Conservation (phyloP, 2,888 invertebrate species). For the Phengaris alcon region DNA sequence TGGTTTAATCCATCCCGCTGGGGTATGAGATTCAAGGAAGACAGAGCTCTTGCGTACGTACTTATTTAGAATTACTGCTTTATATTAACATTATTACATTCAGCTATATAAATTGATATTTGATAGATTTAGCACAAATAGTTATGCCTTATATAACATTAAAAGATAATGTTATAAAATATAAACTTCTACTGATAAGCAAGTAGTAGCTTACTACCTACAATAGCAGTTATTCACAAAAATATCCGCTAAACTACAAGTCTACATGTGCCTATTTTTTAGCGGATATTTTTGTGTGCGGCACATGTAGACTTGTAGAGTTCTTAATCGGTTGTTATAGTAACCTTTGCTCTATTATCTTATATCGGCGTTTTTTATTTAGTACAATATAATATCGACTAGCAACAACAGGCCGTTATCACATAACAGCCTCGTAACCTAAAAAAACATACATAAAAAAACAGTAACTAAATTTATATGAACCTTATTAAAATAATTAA, state of each 20-base stretch:
- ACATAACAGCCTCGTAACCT: constrained; percentile 72
- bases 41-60: too few relatives aligned
- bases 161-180: neutral
- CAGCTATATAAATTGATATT: neutral
- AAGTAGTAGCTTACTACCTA: neutral
- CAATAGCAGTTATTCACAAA: neutral
- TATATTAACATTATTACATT: too few relatives aligned
- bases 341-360: constrained; percentile 75
- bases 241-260: neutral
- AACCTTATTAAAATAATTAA: neutral
- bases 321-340: constrained; percentile 68
- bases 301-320: constrained; percentile 28
- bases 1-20: too few relatives aligned
- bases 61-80: too few relatives aligned
- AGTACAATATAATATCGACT: constrained; percentile 56
- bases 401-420: constrained; percentile 66
- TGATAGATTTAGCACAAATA: neutral
- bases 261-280: too few relatives aligned
- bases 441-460: constrained; percentile 54
- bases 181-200: neutral
- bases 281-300: too few relatives aligned
- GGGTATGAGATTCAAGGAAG: too few relatives aligned
- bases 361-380: constrained; percentile 70
- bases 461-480: neutral
- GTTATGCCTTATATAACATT: neutral